These are phyloP conservation scores for Bubo bubo DNA, from an alignment of 2,113 vertebrate genomes.

Conservation along the genomic window DNA sequence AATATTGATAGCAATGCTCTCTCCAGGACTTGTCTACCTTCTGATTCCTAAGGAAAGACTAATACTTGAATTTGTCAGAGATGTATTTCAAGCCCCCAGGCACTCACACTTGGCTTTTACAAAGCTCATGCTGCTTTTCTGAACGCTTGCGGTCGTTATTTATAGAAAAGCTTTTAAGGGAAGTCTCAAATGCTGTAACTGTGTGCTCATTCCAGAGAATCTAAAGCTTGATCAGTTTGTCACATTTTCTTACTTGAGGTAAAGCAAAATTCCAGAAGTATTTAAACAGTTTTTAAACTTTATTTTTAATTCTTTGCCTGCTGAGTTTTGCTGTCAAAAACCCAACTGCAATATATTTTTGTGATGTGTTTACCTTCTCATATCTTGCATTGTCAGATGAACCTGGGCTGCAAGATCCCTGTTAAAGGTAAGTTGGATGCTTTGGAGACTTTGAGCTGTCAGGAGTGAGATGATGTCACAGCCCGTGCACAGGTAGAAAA, in stretches of 20 bases:
- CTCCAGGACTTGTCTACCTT: neutral
- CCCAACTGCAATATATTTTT: neutral
- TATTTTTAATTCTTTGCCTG: neutral
- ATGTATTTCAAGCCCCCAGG: neutral
- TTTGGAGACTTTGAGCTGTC: slow-evolving; percentile 69
- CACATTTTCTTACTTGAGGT: neutral
- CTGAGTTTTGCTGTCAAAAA: neutral
- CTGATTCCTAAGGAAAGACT: neutral
- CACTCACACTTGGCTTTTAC: neutral
- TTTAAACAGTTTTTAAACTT: neutral
- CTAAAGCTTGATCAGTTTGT: neutral
- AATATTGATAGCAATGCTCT: neutral
- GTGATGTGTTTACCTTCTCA: neutral
- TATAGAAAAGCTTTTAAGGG: slow-evolving; percentile 14
- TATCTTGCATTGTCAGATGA: slow-evolving; percentile 70
- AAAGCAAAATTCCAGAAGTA: neutral
- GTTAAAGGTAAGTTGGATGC: slow-evolving; percentile 78
- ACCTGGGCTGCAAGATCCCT: slow-evolving; percentile 82
- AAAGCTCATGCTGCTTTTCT: neutral
- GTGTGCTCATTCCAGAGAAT: neutral
- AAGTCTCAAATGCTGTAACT: neutral
- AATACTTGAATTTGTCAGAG: neutral
- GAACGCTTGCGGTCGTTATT: neutral
- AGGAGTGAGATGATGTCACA: slow-evolving; percentile 81
- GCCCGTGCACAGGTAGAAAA: slow-evolving; percentile 76